These are phyloP conservation scores for Cylas formicarius DNA, from an alignment of 1,140 invertebrate species.

Conservation along the genomic window DNA sequence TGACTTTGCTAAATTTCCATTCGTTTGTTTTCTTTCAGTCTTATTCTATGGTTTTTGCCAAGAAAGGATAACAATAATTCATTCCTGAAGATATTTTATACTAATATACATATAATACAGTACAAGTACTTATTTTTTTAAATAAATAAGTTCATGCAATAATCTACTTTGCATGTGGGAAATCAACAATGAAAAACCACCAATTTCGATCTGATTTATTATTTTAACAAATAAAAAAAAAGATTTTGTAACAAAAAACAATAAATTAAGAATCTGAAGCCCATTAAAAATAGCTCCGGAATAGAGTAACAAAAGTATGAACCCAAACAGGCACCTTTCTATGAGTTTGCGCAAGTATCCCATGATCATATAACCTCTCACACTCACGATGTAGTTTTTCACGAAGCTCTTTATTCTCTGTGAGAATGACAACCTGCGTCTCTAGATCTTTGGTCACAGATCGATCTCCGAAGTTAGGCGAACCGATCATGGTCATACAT, in stretches of 20 bases:
- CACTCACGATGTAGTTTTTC: constrained; percentile 60
- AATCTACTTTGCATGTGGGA: no score
- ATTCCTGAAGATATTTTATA: no score
- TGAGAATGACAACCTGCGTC: constrained; percentile 83
- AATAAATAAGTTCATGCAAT: no score
- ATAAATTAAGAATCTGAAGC: neutral
- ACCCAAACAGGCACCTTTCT: constrained; percentile 54
- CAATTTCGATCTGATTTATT: no score
- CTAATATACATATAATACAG: no score
- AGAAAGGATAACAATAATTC: no score
- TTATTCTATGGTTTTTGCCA: no score
- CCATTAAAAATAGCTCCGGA: constrained; percentile 53
- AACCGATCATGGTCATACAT: constrained; percentile 83
- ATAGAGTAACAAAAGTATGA: constrained; percentile 52
- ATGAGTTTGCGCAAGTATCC: constrained; percentile 48
- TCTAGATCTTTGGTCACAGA: constrained; percentile 91
- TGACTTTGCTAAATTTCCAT: no score
- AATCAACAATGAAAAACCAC: no score
- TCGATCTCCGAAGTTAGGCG: constrained; percentile 90
- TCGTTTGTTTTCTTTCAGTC: no score
- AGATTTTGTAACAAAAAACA: neutral
- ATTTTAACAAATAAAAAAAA: neutral
- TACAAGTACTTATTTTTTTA: no score
- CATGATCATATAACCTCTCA: constrained; percentile 53
- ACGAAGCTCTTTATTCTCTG: constrained; percentile 67